Base-by-base conservation (phyloP, 2,113 vertebrate species). In the Stegastes partitus region DNA sequence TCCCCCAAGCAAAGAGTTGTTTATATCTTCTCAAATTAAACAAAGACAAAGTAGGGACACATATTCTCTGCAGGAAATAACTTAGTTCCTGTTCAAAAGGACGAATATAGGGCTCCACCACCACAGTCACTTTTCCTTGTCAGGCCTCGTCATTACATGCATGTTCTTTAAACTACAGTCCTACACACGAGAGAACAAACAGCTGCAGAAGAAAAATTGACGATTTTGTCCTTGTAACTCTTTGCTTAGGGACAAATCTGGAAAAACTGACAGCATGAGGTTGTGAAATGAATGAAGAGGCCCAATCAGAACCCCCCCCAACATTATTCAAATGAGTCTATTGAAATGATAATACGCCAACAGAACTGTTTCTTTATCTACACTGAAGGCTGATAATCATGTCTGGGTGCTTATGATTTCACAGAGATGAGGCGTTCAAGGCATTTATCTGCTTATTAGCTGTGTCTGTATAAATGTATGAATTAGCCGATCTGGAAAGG, bases 301-400 rank as follows among this genome's bases (percentile, higher is more conserved):
- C n/a, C 23, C 34, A 67, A 26, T 74, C 25, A 58, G 16, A 45
- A 5, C 47, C 15, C 28, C 15, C 28, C 50, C 11, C 10, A 26
- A 26, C 11, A 5, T 3, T 14, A 49, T 64, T 68, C 19, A 83
- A 64, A 68, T 77, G 19, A 42, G 14, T 26, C 57, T 9, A 77
- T 42, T 77, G 49, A 80, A 67, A 81, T 82, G 54, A 11, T 58
- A 79, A 86, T 57, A 31, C 19, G 4, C 31, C 18, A 31, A 55
- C 10, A 67, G 26, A 73, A 47, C 21, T 22, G 31, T 59, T 79
- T 26, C 34, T 59, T 26, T 47, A 22, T n/a, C 28, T 53, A 65
- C 31, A 66, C 0, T 49, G 25, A 34, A 28, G 28, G 51, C 28
- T 64, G 37, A 57, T 67, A 31, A 80, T 74, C 18, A 47, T 15